phyloP scores from a whole-genome alignment of 2,113 vertebrate genomes.

The Aspiorhynchus laticeps region DNA sequence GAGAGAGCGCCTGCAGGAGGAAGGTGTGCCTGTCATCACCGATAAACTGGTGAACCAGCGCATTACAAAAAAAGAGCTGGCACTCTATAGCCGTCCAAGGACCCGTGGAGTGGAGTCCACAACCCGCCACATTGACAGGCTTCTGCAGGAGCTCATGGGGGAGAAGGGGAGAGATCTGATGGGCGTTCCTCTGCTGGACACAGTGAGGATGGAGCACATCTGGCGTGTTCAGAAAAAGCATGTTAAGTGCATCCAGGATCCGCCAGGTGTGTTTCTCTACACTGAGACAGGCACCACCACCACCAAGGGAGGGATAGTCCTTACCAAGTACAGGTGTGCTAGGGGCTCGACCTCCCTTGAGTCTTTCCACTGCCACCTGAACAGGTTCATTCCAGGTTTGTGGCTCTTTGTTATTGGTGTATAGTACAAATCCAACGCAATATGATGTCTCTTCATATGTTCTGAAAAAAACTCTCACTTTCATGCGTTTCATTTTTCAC shows the following conservation, averaged over 20 bases:
- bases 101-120: background rate
- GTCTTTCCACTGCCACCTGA: conserved; percentile 21
- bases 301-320: conserved; percentile 30
- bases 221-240: conserved; percentile 44
- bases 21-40: background rate
- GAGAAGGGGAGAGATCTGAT: conserved; percentile 7
- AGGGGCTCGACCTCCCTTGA: conserved; percentile 36
- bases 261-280: conserved; percentile 40
- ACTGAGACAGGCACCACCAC: conserved; percentile 34
- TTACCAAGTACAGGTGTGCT: conserved; percentile 30
- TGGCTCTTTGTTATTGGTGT: background rate
- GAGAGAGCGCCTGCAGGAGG: background rate
- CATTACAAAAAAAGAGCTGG: background rate
- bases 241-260: conserved; percentile 51
- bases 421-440: background rate
- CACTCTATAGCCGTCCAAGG: background rate
- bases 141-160: background rate
- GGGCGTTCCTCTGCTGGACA: conserved; percentile 34
- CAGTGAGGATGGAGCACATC: conserved; percentile 41
- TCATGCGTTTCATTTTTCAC: too few relatives aligned
- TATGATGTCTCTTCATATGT: too few relatives aligned
- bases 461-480: too few relatives aligned
- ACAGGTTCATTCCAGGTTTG: conserved; percentile 44
- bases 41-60: background rate
- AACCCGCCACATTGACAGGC: background rate